A percentile compares a stretch with the other conserved stretches of the same genome.
These are phyloP conservation scores for Lithosia quadra DNA, from an alignment of 2,888 invertebrate genomes.

Conservation along the genomic window DNA sequence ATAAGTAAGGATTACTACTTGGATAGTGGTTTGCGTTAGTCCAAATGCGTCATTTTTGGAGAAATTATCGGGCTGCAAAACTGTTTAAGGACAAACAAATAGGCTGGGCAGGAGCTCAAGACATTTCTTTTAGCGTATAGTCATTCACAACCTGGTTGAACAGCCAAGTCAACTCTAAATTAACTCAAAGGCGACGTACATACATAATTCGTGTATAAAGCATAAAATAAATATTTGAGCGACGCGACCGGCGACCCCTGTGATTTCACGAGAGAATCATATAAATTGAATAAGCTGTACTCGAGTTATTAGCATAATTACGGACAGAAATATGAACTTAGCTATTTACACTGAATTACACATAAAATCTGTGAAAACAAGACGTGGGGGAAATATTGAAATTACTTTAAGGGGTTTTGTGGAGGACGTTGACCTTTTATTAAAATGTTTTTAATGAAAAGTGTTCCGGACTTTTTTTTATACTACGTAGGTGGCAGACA, in stretches of 20 bases:
- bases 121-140: too few species aligned
- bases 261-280: not conserved
- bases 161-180: not conserved
- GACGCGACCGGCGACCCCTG: not conserved
- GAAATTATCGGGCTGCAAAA: too few species aligned
- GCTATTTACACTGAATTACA: constrained; percentile 2
- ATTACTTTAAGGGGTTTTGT: not conserved
- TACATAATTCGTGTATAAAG: not conserved
- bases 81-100: too few species aligned
- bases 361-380: not conserved
- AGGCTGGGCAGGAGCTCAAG: too few species aligned
- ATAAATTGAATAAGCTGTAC: constrained; percentile 1
- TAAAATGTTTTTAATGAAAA: not conserved
- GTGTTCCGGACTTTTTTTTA: too few species aligned
- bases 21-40: too few species aligned
- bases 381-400: not conserved
- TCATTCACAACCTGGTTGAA: not conserved
- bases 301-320: not conserved
- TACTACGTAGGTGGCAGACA: too few species aligned
- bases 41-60: too few species aligned
- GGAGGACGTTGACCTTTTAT: not conserved
- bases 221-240: not conserved
- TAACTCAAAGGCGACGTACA: not conserved
- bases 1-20: too few species aligned
- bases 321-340: constrained; percentile 1